Percentiles rank a stretch among this genome's conserved stretches.
These are phyloP conservation scores for Mixornis gularis DNA, from an alignment of 2,113 vertebrate genomes.

Conservation along the genomic window DNA sequence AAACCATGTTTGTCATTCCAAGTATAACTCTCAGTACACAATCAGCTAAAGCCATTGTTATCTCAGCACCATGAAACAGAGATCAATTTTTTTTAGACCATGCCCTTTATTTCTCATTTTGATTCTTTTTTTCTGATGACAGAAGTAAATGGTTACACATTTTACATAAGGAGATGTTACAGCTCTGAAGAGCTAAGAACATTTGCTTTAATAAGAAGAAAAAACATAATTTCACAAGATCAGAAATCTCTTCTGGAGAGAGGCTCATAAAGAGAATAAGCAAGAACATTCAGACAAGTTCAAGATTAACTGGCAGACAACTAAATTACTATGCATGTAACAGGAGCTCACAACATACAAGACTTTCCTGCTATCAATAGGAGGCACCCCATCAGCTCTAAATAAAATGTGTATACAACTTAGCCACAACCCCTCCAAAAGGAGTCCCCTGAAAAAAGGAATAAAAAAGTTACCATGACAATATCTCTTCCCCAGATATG, in stretches of 20 bases:
- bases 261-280: neutral
- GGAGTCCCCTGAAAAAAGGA: neutral
- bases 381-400: neutral
- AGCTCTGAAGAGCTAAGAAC: neutral
- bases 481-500: neutral
- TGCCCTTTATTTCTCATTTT: constrained; percentile 3
- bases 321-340: neutral
- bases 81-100: neutral
- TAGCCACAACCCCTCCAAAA: neutral
- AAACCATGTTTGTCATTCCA: constrained; percentile 4
- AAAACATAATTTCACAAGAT: constrained; percentile 7
- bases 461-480: neutral
- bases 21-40: neutral
- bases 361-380: neutral
- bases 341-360: neutral
- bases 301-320: neutral
- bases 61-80: neutral
- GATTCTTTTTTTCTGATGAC: neutral
- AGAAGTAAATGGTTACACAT: constrained; percentile 13
- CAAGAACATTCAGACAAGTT: neutral
- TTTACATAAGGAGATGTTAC: neutral
- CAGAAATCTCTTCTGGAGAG: neutral
- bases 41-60: neutral
- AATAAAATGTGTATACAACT: neutral
- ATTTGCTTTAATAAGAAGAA: constrained; percentile 11